phyloP scores from a whole-genome alignment of 2,113 vertebrate species.

The Forbesichthys agassizii region DNA sequence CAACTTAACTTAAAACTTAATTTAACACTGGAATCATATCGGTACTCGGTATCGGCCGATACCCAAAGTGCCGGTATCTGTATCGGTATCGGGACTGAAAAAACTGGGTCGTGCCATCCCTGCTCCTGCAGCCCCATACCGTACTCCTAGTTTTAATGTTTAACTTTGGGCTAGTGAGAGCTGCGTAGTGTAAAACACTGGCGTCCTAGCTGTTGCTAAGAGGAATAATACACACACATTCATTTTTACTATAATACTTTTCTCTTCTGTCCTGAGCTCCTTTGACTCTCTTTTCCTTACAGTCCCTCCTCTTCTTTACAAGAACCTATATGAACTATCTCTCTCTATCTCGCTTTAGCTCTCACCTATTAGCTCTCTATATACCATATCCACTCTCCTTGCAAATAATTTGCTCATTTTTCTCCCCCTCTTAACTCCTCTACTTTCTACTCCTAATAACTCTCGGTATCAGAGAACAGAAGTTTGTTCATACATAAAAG shows the following conservation, averaged over 20 bases:
- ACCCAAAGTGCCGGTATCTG: no score
- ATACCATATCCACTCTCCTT: not conserved
- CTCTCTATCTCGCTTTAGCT: not conserved
- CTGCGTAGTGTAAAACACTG: conserved; percentile 62
- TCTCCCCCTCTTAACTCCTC: not conserved
- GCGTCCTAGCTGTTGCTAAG: not conserved
- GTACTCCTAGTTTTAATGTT: conserved; percentile 11
- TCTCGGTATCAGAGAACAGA: no score
- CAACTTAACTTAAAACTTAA: no score
- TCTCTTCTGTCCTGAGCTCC: not conserved
- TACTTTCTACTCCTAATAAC: no score
- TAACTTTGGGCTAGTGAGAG: conserved; percentile 64
- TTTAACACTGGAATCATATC: no score
- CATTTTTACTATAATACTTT: no score
- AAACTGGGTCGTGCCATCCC: no score
- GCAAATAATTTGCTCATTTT: not conserved
- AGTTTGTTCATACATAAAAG: no score
- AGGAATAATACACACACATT: no score
- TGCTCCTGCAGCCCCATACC: no score
- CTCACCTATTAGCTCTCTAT: not conserved
- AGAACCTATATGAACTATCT: not conserved
- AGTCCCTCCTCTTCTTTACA: not conserved
- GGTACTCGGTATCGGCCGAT: no score
- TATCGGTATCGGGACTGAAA: no score
- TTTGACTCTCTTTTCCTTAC: not conserved